These are phyloP conservation scores for Drosophila multiciliata DNA, from an alignment of 2,888 invertebrate species.

Conservation along the genomic window DNA sequence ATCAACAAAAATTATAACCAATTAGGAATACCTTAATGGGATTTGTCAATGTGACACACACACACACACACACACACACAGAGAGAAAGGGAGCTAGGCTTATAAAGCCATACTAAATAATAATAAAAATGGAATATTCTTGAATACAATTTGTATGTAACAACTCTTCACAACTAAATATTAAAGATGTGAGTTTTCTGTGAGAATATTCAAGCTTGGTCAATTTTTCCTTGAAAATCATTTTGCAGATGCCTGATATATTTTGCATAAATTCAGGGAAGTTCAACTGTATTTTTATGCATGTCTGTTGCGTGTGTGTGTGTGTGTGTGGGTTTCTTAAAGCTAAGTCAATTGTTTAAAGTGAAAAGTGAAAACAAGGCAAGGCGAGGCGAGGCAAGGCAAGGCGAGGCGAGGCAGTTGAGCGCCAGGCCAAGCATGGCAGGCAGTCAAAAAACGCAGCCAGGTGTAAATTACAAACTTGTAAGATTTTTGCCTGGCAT, in stretches of 20 bases:
- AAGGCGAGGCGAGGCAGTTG: conserved; percentile 4
- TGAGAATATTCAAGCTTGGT: not conserved
- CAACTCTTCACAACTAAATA: not conserved
- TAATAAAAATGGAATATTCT: not conserved
- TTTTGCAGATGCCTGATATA: not conserved
- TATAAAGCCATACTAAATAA: not conserved
- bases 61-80: conserved; percentile 1
- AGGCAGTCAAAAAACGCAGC: conserved; percentile 58
- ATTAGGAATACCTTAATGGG: conserved; percentile 75
- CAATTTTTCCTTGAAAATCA: not conserved
- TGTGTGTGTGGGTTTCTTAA: conserved; percentile 19
- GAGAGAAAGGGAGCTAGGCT: not conserved
- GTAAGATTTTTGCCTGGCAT: conserved; percentile 70
- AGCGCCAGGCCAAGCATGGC: conserved; percentile 21
- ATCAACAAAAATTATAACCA: conserved; percentile 78
- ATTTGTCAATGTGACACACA: conserved; percentile 43
- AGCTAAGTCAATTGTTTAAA: conserved; percentile 25
- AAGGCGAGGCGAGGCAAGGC: conserved; percentile 10
- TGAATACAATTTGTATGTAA: not conserved
- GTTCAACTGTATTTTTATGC: not conserved
- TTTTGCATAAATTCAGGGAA: not conserved
- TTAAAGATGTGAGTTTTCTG: not conserved
- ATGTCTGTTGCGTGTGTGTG: not conserved
- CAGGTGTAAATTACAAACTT: conserved; percentile 79
- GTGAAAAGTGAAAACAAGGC: conserved; percentile 6